Conservation (phyloP, 1,140 invertebrate species). For the Lordiphosa collinella region DNA sequence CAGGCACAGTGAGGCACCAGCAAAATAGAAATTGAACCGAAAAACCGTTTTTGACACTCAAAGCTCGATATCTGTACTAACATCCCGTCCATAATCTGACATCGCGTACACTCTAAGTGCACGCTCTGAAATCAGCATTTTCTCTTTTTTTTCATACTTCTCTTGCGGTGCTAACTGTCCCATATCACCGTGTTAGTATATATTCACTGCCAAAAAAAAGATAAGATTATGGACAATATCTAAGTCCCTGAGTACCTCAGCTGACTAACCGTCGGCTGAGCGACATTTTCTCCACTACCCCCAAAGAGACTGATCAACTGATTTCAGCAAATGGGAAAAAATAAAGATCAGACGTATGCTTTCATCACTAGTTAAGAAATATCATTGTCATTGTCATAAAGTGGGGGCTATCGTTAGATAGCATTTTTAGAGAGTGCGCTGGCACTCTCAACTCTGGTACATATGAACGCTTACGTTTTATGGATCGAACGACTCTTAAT, state of each 20-base stretch:
- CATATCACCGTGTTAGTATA: neutral
- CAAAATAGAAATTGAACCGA: neutral
- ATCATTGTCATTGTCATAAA: slow-evolving; percentile 5
- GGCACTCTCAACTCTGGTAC: neutral
- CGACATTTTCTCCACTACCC: neutral
- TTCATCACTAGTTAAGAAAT: neutral
- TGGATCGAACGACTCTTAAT: neutral
- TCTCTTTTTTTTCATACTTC: neutral
- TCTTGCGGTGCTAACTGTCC: slow-evolving; percentile 4
- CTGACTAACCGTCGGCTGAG: slow-evolving; percentile 30
- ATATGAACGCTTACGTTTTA: neutral
- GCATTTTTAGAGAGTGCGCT: neutral
- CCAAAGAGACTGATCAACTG: no score
- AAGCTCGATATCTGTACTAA: slow-evolving; percentile 2
- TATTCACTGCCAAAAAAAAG: slow-evolving; percentile 24
- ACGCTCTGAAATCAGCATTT: no score
- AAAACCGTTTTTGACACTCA: neutral
- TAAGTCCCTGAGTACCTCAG: slow-evolving; percentile 19
- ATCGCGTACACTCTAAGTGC: neutral
- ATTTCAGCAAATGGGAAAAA: no score
- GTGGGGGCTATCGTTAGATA: slow-evolving; percentile 1
- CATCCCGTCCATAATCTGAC: slow-evolving; percentile 1
- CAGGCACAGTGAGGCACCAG: neutral
- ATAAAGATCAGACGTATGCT: no score
- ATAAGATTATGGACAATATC: slow-evolving; percentile 44